Conservation (phyloP, 2,113 vertebrate genomes). For the Tragelaphus strepsiceros region DNA sequence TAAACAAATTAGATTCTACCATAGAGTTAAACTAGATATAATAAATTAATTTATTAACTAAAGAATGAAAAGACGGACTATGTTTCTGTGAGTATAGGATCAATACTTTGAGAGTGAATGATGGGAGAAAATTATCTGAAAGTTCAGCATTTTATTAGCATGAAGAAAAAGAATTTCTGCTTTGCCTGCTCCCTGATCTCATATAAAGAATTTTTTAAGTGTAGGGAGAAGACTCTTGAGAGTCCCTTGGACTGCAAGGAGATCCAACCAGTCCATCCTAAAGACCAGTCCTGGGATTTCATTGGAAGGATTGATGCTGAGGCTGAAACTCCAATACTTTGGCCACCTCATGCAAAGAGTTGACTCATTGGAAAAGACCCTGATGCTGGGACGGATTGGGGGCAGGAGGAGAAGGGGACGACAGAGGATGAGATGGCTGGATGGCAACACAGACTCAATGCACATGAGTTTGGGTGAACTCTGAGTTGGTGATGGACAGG, state of each 20-base stretch:
- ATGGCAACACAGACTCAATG: too few relatives aligned
- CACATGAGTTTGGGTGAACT: too few relatives aligned
- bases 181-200: neutral
- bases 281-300: neutral
- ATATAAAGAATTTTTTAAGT: neutral
- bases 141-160: neutral
- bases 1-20: neutral
- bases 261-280: neutral
- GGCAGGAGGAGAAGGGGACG: too few relatives aligned
- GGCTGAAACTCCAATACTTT: too few relatives aligned
- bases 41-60: neutral
- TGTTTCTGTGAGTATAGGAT: neutral
- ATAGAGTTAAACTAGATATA: neutral
- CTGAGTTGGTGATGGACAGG: too few relatives aligned
- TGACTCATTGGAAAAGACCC: too few relatives aligned
- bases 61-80: neutral
- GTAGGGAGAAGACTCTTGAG: neutral
- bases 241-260: neutral
- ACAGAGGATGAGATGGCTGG: too few relatives aligned
- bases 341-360: too few relatives aligned
- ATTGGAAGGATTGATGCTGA: too few relatives aligned
- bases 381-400: too few relatives aligned
- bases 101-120: neutral
- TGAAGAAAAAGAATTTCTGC: neutral
- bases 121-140: neutral